Evolutionary conservation across 2,113 vertebrate species (phyloP), one percentile per base, ranked within the genome.

Genomic region (Tupaia chinensis): DNA sequence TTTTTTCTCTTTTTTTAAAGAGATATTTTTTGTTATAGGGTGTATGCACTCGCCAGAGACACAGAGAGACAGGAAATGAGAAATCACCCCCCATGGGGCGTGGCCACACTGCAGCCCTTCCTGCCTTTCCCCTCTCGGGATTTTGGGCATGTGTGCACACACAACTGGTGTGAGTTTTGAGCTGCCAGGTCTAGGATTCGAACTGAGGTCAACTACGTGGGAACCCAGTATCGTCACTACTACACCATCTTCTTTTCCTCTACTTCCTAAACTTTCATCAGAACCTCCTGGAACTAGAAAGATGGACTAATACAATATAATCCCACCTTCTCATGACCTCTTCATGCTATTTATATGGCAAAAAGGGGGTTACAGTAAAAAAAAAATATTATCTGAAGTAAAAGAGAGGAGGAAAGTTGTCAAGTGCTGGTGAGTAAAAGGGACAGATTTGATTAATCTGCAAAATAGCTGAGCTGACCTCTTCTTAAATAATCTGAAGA

Each of bases 401-500:
- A 73, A 65, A 76, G 34, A 84, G 8, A 34, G 65, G 15, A 11
- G 9, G 22, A 65, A 8, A 11, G 61, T 22, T 81, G 25, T 82
- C 58, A 56, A 1, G 11, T 44, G 32, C 79, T 15, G 61, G 8
- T 54, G 23, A 58, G 10, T 70, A 58, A 68, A 76, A 44, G 17
- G 56, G 65, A 25, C 68, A 65, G 70, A 58, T 60, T 53, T 54
- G 61, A 58, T 32, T 89, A 79, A 91, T 90, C 56, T n/a, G 32
- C 74, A 56, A 32, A 73, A 68, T 82, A 78, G 60, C 27, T 80
- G 85, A 78, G 60, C 27, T 80, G 85, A 70, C 23, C 82, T 93
- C 7, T 66, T 87, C 32, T 94, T 93, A 34, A 84, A 17, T 90
- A 92, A 89, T 78, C 58, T 54, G 65, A n/a, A 84, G 58, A 81